phyloP scores from a whole-genome alignment of 1,140 invertebrate species.

The Microplitis demolitor region DNA sequence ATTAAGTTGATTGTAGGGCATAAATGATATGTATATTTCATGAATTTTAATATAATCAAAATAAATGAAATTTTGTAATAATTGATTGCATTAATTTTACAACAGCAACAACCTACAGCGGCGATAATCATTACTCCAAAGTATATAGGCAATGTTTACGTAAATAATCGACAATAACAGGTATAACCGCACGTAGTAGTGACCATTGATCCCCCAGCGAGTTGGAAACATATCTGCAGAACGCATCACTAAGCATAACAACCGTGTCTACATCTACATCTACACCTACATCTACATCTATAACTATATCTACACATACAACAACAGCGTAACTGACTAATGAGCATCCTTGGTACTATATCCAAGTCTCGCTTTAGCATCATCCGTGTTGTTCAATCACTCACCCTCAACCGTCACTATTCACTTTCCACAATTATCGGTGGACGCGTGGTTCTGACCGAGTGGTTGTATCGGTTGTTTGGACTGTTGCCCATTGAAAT shows the following conservation, averaged over 20 bases:
- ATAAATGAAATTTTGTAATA: too few species aligned
- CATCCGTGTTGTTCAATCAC: neutral
- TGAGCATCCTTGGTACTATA: neutral
- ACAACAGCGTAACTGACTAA: constrained; percentile 11
- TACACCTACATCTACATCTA: neutral
- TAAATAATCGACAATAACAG: too few species aligned
- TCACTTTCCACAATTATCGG: constrained; percentile 15
- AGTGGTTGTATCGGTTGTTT: constrained; percentile 4
- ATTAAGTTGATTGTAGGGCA: too few species aligned
- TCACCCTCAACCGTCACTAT: neutral
- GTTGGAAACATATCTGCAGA: neutral
- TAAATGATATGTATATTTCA: too few species aligned
- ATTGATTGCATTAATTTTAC: too few species aligned
- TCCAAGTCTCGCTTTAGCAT: neutral
- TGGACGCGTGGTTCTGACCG: neutral
- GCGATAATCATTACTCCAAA: too few species aligned
- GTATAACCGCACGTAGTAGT: too few species aligned
- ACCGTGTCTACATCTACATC: neutral
- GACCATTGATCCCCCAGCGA: neutral
- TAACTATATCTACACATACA: neutral
- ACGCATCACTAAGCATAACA: neutral
- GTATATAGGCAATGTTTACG: too few species aligned
- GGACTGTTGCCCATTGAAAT: neutral
- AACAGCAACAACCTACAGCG: too few species aligned
- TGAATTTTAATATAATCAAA: too few species aligned